These are phyloP conservation scores for Polymixis lichenea DNA, from an alignment of 2,888 invertebrate species.

Conservation along the genomic window DNA sequence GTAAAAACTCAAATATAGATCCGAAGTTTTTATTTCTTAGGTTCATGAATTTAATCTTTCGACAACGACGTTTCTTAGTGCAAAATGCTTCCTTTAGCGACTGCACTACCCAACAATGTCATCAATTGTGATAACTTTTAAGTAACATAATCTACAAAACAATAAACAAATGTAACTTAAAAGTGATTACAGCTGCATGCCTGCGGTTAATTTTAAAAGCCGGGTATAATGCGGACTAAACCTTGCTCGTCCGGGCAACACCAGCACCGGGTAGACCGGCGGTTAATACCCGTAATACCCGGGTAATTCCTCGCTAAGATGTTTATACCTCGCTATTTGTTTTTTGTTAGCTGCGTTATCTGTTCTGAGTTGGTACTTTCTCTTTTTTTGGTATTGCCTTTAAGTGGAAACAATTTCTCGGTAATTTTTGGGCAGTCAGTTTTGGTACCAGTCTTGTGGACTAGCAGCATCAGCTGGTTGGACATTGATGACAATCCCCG, in stretches of 20 bases:
- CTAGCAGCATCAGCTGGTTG: background rate
- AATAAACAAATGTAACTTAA: slow-evolving; percentile 15
- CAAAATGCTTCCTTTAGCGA: fast-evolving
- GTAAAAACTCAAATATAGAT: no score
- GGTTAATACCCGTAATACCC: slow-evolving; percentile 35
- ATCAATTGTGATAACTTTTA: background rate
- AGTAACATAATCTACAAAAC: background rate
- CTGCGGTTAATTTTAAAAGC: slow-evolving; percentile 67
- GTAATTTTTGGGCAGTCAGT: background rate
- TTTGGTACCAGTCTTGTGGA: background rate
- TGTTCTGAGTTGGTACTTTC: background rate
- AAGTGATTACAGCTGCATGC: slow-evolving; percentile 50
- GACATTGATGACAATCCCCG: background rate
- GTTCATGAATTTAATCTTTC: background rate
- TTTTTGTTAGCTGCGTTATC: slow-evolving; percentile 11
- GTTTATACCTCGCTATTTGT: slow-evolving; percentile 35
- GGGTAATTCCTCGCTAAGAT: slow-evolving; percentile 50
- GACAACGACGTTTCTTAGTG: no score
- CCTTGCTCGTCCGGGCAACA: slow-evolving; percentile 14
- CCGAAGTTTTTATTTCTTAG: background rate
- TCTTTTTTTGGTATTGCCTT: background rate
- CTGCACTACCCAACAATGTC: background rate
- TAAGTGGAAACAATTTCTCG: background rate
- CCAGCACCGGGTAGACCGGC: slow-evolving; percentile 11
- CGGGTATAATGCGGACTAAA: slow-evolving; percentile 64